These are phyloP conservation scores for Agrypnia vestita DNA, from an alignment of 1,140 invertebrate species.

Conservation along the genomic window DNA sequence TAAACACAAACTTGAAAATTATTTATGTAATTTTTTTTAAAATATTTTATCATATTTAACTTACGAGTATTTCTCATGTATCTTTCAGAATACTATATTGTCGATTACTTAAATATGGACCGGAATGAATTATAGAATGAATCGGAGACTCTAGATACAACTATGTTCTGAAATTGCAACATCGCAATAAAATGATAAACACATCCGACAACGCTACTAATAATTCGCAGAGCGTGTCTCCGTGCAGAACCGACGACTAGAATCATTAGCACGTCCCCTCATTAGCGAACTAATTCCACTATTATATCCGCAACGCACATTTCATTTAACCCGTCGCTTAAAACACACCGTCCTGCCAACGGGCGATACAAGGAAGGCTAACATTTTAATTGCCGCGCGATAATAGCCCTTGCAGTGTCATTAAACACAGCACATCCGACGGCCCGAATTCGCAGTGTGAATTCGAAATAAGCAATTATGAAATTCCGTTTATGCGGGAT, in stretches of 20 bases:
- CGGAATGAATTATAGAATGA: no score
- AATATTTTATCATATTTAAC: no score
- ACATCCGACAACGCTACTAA: neutral
- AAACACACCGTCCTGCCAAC: neutral
- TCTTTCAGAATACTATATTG: no score
- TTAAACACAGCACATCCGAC: slow-evolving; percentile 11
- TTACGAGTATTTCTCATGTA: no score
- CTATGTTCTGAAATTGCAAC: no score
- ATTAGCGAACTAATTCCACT: neutral
- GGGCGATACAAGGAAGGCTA: neutral
- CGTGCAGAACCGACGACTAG: no score
- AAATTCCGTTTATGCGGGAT: slow-evolving; percentile 35
- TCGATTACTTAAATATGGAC: no score
- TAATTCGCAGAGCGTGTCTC: neutral
- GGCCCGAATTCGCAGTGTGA: slow-evolving; percentile 18
- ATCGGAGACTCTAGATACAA: no score
- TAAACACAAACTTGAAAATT: no score
- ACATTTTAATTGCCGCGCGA: slow-evolving; percentile 17
- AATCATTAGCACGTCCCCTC: neutral
- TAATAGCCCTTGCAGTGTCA: slow-evolving; percentile 30
- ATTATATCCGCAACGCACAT: slow-evolving; percentile 16
- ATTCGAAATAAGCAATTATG: slow-evolving; percentile 49
- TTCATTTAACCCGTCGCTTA: slow-evolving; percentile 12
- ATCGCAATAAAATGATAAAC: no score
- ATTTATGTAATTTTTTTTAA: no score